These are phyloP conservation scores for Athene noctua DNA, from an alignment of 2,113 vertebrate species.

Conservation along the genomic window DNA sequence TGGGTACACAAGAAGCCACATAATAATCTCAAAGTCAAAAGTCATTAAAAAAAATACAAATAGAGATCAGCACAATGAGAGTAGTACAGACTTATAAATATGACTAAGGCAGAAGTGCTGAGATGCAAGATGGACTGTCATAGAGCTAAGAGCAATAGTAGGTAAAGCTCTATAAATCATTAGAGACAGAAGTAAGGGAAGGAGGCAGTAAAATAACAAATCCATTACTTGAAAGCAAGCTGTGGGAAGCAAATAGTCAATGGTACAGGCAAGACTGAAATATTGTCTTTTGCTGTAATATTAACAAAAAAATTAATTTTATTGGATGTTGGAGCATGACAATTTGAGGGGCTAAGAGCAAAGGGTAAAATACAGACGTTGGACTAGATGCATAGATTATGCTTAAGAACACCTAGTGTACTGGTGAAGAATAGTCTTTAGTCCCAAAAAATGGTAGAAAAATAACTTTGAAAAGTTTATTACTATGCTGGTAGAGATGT, in stretches of 20 bases:
- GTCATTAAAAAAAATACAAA: neutral
- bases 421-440: neutral
- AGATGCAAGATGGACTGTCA: neutral
- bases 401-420: neutral
- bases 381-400: neutral
- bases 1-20: neutral
- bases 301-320: neutral
- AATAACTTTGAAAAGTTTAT: neutral
- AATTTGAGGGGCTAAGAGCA: neutral
- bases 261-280: neutral
- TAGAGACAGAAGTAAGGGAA: neutral
- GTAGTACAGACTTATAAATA: neutral
- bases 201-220: neutral
- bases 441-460: neutral
- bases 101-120: neutral
- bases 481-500: neutral
- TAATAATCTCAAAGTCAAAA: neutral
- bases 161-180: neutral
- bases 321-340: neutral
- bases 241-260: neutral
- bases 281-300: neutral
- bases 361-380: neutral
- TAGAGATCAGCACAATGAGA: neutral
- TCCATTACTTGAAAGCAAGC: neutral
- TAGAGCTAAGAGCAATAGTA: neutral